Base-by-base conservation (phyloP, 2,113 vertebrate genomes). In the Falcunculus frontatus region DNA sequence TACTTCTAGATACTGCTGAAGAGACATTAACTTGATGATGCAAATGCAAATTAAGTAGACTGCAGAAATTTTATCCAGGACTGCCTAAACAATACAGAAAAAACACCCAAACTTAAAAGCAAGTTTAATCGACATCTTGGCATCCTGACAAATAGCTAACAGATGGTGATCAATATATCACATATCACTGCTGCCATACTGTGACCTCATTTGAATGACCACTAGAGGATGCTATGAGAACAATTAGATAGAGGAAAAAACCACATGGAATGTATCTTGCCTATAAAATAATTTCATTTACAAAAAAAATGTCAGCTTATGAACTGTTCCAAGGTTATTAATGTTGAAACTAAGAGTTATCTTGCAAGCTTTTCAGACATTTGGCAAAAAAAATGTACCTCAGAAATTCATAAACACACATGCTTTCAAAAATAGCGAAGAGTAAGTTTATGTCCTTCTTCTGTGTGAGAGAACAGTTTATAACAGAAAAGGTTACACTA, bases 191-290 rank as follows among this genome's bases (percentile, higher is more conserved):
- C n/a, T 74, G 49, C 70, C 3, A 39, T 52, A 77, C 33, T 37
- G 20, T 65, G 50, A 85, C 53, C 90, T 91, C 75, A 87, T 83
- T 65, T 80, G 77, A 90, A 90, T 82, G 83, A 93, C 96, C 96
- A 95, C 97, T 97, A 97, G 96, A 93, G 96, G 97, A 96, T 96
- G 96, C 97, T 96, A 85, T 55, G n/a, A 88, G 93, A 95, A 87
- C 92, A 94, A 95, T 87, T 12, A 90, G 70, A 90, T 44, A 78
- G 1, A 55, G 23, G 11, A 27, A 85, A 85, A 74, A 74, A 39
- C 2, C 41, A 49, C 7, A 60, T 0, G 1, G 44, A 70, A 37
- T 44, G 5, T 55, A 72, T 55, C 37, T 59, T 93, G 68, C 33
- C 62, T 88, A 59, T 60, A 84, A 90, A 92, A 90, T 47, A 50